Percentiles rank a stretch among this genome's conserved stretches.
These are phyloP conservation scores for Neosilurus hyrtlii DNA, from an alignment of 2,797 vertebrate species.

Conservation along the genomic window DNA sequence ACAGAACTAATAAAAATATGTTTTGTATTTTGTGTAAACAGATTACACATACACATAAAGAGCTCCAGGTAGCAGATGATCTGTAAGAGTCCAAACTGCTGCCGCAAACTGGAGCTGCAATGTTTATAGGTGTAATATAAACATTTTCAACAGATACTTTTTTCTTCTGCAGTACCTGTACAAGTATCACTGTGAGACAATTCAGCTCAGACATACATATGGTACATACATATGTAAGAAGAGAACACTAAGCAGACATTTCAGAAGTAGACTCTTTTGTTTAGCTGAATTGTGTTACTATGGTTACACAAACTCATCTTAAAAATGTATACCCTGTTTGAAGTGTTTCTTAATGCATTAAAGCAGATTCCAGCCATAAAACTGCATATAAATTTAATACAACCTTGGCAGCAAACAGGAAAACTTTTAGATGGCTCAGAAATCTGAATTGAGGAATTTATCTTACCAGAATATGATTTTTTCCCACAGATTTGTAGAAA, in stretches of 20 bases:
- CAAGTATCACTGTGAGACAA: not conserved
- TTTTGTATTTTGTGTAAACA: not conserved
- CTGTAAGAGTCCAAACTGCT: not conserved
- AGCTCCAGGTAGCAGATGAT: not conserved
- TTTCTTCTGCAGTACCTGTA: not conserved
- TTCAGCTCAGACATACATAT: not conserved
- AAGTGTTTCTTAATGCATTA: not conserved
- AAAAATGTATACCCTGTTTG: not conserved
- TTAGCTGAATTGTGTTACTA: not conserved
- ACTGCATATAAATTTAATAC: not conserved
- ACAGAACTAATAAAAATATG: not conserved
- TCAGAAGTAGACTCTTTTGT: not conserved
- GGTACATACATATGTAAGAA: too few species aligned
- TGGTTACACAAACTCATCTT: not conserved
- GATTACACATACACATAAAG: not conserved
- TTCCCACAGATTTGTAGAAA: not conserved
- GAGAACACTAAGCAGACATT: not conserved
- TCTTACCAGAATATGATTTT: not conserved
- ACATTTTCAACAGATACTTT: not conserved
- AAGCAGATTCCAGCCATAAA: not conserved
- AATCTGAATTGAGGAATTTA: not conserved
- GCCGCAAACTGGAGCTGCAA: too few species aligned
- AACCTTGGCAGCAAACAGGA: not conserved
- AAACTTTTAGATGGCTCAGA: not conserved
- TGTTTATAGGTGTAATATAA: not conserved